Conservation (phyloP, 2,888 invertebrate species). For the Ectemnius lituratus region DNA sequence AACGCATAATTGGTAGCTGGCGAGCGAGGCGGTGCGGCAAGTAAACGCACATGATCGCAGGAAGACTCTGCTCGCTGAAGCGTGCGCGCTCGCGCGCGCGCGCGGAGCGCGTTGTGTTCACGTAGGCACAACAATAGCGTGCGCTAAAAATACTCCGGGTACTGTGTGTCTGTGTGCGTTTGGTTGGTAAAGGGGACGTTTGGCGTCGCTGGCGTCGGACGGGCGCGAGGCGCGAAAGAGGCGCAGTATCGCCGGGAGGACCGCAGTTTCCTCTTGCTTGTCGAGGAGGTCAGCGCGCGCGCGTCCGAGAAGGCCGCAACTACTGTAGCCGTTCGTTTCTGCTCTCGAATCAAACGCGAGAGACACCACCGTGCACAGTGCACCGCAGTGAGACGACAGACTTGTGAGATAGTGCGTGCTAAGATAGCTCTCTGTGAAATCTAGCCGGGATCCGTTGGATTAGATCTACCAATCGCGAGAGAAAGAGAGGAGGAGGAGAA, state of each 20-base stretch:
- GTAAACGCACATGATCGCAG: too few relatives aligned
- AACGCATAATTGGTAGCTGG: too few relatives aligned
- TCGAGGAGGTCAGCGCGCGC: neutral
- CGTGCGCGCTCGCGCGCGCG: too few relatives aligned
- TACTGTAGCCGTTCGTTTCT: neutral
- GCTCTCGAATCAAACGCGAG: constrained; percentile 2
- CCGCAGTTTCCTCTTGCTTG: constrained; percentile 34
- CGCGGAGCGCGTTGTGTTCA: neutral
- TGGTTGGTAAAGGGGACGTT: too few relatives aligned
- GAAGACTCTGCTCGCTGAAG: too few relatives aligned
- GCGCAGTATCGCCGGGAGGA: constrained; percentile 30
- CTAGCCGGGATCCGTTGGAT: too few relatives aligned
- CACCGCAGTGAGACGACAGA: neutral
- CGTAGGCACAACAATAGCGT: constrained; percentile 56
- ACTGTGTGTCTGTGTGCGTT: neutral
- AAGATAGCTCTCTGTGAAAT: too few relatives aligned
- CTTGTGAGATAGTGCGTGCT: too few relatives aligned
- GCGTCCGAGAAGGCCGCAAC: neutral
- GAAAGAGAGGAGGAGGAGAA: too few relatives aligned
- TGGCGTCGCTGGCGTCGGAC: constrained; percentile 31
- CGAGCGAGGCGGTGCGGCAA: too few relatives aligned
- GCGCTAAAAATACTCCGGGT: constrained; percentile 58
- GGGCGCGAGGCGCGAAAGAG: constrained; percentile 33
- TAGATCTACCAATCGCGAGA: too few relatives aligned
- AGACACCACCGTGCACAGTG: neutral